Conservation (phyloP, 1,140 invertebrate species). For the Thalassaphorura encarpata region DNA sequence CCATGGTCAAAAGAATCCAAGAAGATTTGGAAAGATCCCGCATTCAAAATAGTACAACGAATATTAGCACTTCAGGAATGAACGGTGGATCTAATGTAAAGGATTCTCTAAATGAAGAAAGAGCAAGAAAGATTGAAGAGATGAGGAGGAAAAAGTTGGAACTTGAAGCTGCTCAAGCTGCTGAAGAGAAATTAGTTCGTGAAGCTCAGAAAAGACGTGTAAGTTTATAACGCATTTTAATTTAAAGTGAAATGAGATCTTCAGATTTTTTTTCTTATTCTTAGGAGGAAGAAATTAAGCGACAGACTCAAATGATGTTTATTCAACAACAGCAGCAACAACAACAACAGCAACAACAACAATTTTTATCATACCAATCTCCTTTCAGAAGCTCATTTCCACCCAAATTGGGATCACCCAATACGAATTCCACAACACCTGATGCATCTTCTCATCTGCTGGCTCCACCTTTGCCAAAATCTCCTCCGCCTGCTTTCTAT, state of each 20-base stretch:
- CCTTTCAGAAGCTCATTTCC: constrained; percentile 26
- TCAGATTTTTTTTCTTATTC: too few species aligned
- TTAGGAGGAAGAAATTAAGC: constrained; percentile 42
- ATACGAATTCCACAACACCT: constrained; percentile 26
- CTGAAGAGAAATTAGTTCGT: constrained; percentile 29
- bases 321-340: too few species aligned
- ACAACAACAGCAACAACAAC: constrained; percentile 37
- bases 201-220: constrained; percentile 34
- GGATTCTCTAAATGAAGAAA: constrained; percentile 42
- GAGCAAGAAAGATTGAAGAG: constrained; percentile 45
- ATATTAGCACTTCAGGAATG: constrained; percentile 31
- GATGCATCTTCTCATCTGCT: constrained; percentile 22
- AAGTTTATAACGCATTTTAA: neutral
- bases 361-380: constrained; percentile 21
- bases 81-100: neutral
- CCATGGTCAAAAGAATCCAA: constrained; percentile 35
- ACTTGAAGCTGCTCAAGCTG: constrained; percentile 33
- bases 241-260: too few species aligned
- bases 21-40: constrained; percentile 38
- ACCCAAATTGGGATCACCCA: constrained; percentile 30
- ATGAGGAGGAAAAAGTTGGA: constrained; percentile 45
- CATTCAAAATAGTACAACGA: constrained; percentile 4
- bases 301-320: too few species aligned
- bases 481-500: constrained; percentile 24
- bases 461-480: constrained; percentile 32